These are phyloP conservation scores for Mesopsocus fuscifrons DNA, from an alignment of 2,888 invertebrate species.

Conservation along the genomic window DNA sequence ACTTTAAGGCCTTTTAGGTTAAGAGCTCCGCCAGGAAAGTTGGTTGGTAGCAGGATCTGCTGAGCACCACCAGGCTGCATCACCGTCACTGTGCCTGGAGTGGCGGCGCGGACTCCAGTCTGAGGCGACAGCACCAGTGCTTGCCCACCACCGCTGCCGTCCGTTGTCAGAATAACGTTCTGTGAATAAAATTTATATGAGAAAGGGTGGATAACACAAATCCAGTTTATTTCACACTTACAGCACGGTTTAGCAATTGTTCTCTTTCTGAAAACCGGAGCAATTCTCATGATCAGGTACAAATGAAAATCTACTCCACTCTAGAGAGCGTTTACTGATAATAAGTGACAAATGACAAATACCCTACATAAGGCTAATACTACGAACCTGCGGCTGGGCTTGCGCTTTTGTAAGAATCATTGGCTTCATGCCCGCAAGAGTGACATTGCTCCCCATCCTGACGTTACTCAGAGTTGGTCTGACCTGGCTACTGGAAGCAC, in stretches of 20 bases:
- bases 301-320: no score
- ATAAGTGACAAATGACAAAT: no score
- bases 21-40: slow-evolving; percentile 36
- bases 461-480: not conserved
- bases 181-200: slow-evolving; percentile 12
- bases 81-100: slow-evolving; percentile 18
- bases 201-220: not conserved
- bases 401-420: slow-evolving; percentile 29
- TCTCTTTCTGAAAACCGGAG: no score
- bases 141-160: slow-evolving; percentile 16
- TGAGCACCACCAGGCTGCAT: slow-evolving; percentile 23
- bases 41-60: slow-evolving; percentile 39
- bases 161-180: slow-evolving; percentile 19
- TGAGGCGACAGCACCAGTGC: slow-evolving; percentile 12
- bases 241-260: no score
- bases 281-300: no score
- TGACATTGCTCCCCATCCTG: slow-evolving; percentile 22
- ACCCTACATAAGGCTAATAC: no score
- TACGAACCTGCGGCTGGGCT: slow-evolving; percentile 15
- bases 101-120: slow-evolving; percentile 14
- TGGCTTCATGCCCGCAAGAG: slow-evolving; percentile 35
- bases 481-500: not conserved
- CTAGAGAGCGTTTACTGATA: no score
- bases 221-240: not conserved
- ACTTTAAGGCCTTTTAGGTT: slow-evolving; percentile 43